phyloP scores from a whole-genome alignment of 1,140 invertebrate genomes.

The Pogonomyrmex californicus region DNA sequence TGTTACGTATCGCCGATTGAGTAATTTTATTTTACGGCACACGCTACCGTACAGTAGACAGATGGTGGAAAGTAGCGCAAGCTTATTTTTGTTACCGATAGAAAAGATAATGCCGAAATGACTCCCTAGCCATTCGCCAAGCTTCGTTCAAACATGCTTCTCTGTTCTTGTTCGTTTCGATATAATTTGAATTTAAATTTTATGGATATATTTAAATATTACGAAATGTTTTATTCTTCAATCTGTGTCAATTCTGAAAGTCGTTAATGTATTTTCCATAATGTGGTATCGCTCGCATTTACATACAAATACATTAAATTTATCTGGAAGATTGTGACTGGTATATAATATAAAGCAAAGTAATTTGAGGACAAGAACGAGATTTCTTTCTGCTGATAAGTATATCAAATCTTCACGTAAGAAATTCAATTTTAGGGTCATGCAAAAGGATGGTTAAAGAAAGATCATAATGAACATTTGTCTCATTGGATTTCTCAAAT shows the following conservation, averaged over 20 bases:
- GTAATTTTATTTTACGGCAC: slow-evolving; percentile 48
- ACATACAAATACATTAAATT: background rate
- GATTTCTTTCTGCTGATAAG: background rate
- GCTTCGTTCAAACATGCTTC: slow-evolving; percentile 13
- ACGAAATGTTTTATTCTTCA: background rate
- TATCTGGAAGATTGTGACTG: background rate
- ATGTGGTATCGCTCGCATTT: background rate
- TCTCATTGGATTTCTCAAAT: background rate
- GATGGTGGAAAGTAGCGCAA: background rate
- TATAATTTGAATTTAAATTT: slow-evolving; percentile 43
- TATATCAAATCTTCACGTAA: background rate
- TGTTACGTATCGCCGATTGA: slow-evolving; percentile 39
- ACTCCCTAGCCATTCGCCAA: slow-evolving; percentile 20
- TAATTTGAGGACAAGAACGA: background rate
- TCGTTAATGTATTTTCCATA: background rate
- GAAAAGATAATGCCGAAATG: background rate
- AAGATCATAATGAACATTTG: background rate
- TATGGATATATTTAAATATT: background rate
- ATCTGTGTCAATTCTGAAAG: background rate
- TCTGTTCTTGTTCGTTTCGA: background rate
- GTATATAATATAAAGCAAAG: background rate
- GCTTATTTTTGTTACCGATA: slow-evolving; percentile 33
- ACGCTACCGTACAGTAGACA: slow-evolving; percentile 6
- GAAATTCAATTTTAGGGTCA: background rate
- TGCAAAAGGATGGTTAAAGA: background rate